A percentile compares a stretch with the other conserved stretches of the same genome.
Evolutionary conservation across 2,888 invertebrate genomes (phyloP).

Genomic region (Cerceris rybyensis): DNA sequence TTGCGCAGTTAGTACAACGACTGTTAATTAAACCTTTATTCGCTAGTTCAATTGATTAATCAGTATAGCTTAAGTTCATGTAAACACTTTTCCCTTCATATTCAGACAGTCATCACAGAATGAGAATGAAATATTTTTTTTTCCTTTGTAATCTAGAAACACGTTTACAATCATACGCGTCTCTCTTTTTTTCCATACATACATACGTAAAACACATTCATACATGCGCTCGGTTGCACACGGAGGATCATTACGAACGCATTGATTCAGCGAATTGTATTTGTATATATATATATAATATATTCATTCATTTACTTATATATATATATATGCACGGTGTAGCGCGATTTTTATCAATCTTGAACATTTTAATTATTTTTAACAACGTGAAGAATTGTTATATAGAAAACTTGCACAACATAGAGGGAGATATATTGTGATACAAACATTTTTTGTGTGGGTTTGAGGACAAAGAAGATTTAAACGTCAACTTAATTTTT

Average conservation of each 20-base stretch:
- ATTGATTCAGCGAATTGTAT: constrained; percentile 68
- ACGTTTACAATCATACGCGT: constrained; percentile 61
- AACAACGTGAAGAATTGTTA: no score
- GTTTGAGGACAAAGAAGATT: no score
- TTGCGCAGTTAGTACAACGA: constrained; percentile 72
- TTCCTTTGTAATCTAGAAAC: constrained; percentile 67
- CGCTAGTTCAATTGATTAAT: constrained; percentile 70
- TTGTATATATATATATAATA: constrained; percentile 50
- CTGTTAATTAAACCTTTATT: constrained; percentile 71
- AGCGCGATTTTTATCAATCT: no score
- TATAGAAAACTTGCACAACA: no score
- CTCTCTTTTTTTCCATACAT: constrained; percentile 42
- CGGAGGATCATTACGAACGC: constrained; percentile 48
- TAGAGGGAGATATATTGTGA: no score
- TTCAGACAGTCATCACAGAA: constrained; percentile 80
- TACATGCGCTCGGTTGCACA: constrained; percentile 5
- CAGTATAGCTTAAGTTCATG: constrained; percentile 71
- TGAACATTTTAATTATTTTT: no score
- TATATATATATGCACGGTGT: constrained; percentile 23
- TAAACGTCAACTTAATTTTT: no score
- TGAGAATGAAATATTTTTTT: constrained; percentile 77
- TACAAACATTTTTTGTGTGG: no score
- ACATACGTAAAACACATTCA: constrained; percentile 14
- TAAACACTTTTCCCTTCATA: constrained; percentile 71
- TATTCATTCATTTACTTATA: constrained; percentile 44